A percentile compares a stretch with the other conserved stretches of the same genome.
Evolutionary conservation across 2,113 vertebrate species (phyloP).

Genomic region (Barnardius zonarius): DNA sequence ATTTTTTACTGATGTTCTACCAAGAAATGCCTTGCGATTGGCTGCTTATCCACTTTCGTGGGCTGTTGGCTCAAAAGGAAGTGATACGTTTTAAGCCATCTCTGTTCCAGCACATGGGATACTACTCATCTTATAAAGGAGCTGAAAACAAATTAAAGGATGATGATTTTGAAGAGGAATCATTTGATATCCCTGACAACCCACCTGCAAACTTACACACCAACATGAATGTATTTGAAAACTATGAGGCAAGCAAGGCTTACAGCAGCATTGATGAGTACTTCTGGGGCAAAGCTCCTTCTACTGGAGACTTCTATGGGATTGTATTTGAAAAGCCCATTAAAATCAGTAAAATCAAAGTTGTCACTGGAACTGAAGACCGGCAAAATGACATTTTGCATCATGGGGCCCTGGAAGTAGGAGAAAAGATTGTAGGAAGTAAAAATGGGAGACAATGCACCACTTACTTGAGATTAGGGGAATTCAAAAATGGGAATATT

Average conservation of each 20-base stretch:
- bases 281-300: slow-evolving; percentile 96
- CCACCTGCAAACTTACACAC: slow-evolving; percentile 90
- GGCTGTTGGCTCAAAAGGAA: slow-evolving; percentile 92
- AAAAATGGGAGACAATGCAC: slow-evolving; percentile 88
- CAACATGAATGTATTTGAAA: slow-evolving; percentile 97
- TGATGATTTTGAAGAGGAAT: slow-evolving; percentile 97
- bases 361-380: slow-evolving; percentile 92
- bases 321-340: slow-evolving; percentile 89
- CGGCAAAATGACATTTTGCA: slow-evolving; percentile 93
- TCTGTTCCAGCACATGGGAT: slow-evolving; percentile 99
- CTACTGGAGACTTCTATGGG: slow-evolving; percentile 88
- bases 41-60: slow-evolving; percentile 94
- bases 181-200: slow-evolving; percentile 94
- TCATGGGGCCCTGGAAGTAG: slow-evolving; percentile 92
- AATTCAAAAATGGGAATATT: slow-evolving; percentile 93
- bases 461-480: slow-evolving; percentile 88
- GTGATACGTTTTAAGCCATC: slow-evolving; percentile 96
- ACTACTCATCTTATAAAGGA: slow-evolving; percentile 96
- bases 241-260: slow-evolving; percentile 91
- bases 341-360: slow-evolving; percentile 92
- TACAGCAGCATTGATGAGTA: slow-evolving; percentile 96
- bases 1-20: slow-evolving; percentile 99
- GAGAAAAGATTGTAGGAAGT: slow-evolving; percentile 81
- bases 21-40: slow-evolving; percentile 99
- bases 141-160: slow-evolving; percentile 97